Evolutionary conservation across 2,888 invertebrate genomes (phyloP).

Genomic region (Dolichomitus sp.): DNA sequence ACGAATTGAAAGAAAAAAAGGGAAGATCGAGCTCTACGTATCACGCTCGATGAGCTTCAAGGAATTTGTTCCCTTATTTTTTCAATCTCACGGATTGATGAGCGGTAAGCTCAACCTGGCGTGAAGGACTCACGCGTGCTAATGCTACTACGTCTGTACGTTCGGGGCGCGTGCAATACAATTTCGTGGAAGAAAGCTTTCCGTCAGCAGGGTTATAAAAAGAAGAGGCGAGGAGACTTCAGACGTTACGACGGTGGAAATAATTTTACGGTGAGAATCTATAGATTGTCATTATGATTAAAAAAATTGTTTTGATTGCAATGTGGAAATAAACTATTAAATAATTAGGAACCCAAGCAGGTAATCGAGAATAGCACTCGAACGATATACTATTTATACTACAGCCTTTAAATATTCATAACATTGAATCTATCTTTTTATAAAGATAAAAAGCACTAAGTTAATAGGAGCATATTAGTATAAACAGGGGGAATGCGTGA

Average conservation of each 20-base stretch:
- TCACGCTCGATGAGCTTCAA: conserved; percentile 52
- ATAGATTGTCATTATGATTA: background rate
- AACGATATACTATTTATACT: background rate
- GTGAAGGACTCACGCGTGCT: conserved; percentile 45
- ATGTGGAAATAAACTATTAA: background rate
- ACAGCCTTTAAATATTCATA: background rate
- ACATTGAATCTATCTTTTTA: no score
- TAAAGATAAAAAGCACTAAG: no score
- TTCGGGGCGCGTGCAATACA: conserved; percentile 46
- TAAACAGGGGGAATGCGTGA: no score
- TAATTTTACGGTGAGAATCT: conserved; percentile 16
- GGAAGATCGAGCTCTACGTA: conserved; percentile 45
- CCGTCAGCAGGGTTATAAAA: background rate
- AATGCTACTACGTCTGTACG: conserved; percentile 28
- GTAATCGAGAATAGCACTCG: background rate
- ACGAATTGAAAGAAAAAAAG: conserved; percentile 12
- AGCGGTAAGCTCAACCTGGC: conserved; percentile 38
- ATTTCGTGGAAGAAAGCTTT: conserved; percentile 55
- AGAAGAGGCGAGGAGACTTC: conserved; percentile 13
- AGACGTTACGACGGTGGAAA: background rate
- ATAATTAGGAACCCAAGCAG: background rate
- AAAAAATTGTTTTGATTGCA: background rate
- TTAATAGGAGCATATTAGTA: no score
- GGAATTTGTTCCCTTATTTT: conserved; percentile 60
- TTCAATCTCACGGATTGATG: conserved; percentile 64